Conservation (phyloP, 1,140 invertebrate genomes). For the Caenorhabditis inopinata region DNA sequence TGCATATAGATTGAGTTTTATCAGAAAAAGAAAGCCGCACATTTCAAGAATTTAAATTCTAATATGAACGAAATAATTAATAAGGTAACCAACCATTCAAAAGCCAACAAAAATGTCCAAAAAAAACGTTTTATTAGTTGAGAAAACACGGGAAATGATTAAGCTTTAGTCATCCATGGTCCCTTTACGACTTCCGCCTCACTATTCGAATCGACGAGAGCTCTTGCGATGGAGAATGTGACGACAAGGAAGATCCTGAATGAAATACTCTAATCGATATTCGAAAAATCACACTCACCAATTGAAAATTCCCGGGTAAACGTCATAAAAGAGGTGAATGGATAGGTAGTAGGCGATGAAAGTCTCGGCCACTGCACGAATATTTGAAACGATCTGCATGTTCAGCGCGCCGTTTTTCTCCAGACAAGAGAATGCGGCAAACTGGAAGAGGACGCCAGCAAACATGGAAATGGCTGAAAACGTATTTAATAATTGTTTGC, state of each 20-base stretch:
- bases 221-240: background rate
- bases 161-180: slow-evolving; percentile 17
- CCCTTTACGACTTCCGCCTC: slow-evolving; percentile 7
- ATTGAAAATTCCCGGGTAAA: slow-evolving; percentile 42
- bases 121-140: too few species aligned
- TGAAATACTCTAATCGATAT: too few species aligned
- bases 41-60: background rate
- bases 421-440: slow-evolving; percentile 39
- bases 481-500: background rate
- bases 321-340: slow-evolving; percentile 52
- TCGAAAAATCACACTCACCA: background rate
- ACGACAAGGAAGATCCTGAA: background rate
- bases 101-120: background rate
- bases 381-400: slow-evolving; percentile 39
- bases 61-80: background rate
- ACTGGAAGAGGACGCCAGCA: slow-evolving; percentile 29
- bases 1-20: too few species aligned
- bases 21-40: too few species aligned
- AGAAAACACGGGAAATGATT: background rate
- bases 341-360: slow-evolving; percentile 69
- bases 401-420: slow-evolving; percentile 38
- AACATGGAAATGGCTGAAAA: background rate
- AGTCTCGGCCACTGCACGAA: slow-evolving; percentile 66
- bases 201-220: background rate
- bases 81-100: background rate